These are phyloP conservation scores for Apamea crenata DNA, from an alignment of 2,888 invertebrate genomes.

Conservation along the genomic window DNA sequence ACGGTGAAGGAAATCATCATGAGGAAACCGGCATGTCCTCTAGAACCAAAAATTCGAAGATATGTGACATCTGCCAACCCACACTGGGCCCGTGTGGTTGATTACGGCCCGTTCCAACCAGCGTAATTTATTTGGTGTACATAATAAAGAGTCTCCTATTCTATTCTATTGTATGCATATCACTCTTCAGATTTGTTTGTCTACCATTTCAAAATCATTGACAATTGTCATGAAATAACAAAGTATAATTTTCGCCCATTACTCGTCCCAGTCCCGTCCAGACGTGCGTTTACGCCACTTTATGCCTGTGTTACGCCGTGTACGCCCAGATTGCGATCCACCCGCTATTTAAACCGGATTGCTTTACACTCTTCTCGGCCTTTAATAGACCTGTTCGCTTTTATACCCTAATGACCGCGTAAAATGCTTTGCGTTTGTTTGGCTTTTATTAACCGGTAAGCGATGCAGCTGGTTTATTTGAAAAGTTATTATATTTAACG, in stretches of 20 bases:
- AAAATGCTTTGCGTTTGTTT: constrained; percentile 75
- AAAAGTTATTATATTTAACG: constrained; percentile 58
- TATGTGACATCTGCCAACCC: too few relatives aligned
- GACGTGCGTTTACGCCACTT: constrained; percentile 72
- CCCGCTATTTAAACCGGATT: constrained; percentile 82
- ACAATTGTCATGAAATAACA: background rate
- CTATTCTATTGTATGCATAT: background rate
- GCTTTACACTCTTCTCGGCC: constrained; percentile 84
- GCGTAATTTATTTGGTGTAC: too few relatives aligned
- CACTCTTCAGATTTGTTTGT: background rate
- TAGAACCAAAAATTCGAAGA: too few relatives aligned
- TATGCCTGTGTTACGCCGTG: constrained; percentile 85
- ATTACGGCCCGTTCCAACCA: too few relatives aligned
- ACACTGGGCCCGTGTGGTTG: too few relatives aligned
- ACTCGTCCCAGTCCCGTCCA: constrained; percentile 17
- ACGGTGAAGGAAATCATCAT: too few relatives aligned
- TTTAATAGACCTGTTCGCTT: constrained; percentile 85
- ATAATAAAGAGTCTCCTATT: too few relatives aligned
- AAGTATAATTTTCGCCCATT: background rate
- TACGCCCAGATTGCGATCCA: constrained; percentile 83
- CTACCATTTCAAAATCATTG: background rate
- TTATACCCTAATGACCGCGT: constrained; percentile 84
- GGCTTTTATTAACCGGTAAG: constrained; percentile 63
- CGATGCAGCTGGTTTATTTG: constrained; percentile 58
- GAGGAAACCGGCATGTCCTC: too few relatives aligned